Evolutionary conservation across 2,888 invertebrate genomes (phyloP).

Genomic region (Hipparchia semele): DNA sequence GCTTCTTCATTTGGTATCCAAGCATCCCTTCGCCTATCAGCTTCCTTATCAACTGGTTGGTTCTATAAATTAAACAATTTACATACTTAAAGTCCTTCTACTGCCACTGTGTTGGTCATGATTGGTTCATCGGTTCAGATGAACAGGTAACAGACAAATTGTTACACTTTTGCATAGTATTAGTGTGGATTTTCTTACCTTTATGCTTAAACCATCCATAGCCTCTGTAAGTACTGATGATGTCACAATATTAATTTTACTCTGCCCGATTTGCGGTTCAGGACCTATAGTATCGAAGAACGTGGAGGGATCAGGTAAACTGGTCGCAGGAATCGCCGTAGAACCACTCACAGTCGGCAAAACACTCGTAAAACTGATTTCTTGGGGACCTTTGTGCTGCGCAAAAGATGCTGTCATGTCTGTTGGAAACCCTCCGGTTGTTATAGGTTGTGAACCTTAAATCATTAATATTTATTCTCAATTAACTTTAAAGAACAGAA

Average conservation of each 20-base stretch:
- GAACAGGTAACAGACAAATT: too few relatives aligned
- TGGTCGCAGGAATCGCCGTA: constrained; percentile 64
- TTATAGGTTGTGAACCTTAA: constrained; percentile 40
- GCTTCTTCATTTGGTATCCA: constrained; percentile 93
- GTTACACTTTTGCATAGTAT: too few relatives aligned
- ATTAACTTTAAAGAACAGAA: background rate
- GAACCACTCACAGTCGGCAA: constrained; percentile 67
- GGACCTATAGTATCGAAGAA: constrained; percentile 79
- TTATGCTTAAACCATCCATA: constrained; percentile 68
- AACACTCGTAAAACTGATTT: constrained; percentile 62
- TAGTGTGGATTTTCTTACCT: constrained; percentile 49
- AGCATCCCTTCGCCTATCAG: constrained; percentile 85
- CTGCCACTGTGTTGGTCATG: background rate
- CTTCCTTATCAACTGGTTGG: constrained; percentile 79
- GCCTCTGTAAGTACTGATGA: constrained; percentile 62
- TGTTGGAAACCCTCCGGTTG: constrained; percentile 56
- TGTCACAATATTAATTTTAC: constrained; percentile 55
- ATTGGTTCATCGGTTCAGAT: background rate
- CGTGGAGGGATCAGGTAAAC: constrained; percentile 76
- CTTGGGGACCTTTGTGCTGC: constrained; percentile 57
- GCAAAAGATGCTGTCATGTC: constrained; percentile 62
- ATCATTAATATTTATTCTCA: background rate
- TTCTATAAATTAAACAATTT: constrained; percentile 51
- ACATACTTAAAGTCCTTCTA: background rate
- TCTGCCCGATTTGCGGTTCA: constrained; percentile 60